Conservation (phyloP, 2,113 vertebrate genomes). For the Zingel zingel region DNA sequence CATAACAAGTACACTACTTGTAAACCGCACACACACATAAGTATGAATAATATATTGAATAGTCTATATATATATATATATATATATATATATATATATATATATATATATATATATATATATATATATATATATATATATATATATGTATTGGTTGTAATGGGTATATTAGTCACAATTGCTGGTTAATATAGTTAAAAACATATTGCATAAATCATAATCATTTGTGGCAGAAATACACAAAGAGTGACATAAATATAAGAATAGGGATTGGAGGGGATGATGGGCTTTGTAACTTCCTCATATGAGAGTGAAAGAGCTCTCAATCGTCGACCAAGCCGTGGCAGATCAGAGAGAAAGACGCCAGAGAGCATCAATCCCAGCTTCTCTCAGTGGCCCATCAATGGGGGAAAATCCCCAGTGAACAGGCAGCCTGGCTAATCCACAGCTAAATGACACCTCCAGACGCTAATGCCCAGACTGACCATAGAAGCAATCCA, state of each 20-base stretch:
- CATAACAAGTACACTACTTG: not conserved
- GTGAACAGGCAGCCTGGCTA: constrained; percentile 79
- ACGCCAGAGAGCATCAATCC: constrained; percentile 72
- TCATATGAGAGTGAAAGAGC: constrained; percentile 55
- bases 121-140: not conserved
- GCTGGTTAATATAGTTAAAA: not conserved
- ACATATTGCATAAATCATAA: not conserved
- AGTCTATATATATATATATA: not conserved
- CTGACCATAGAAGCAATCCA: constrained; percentile 78
- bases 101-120: not conserved
- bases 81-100: not conserved
- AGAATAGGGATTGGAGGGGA: not conserved
- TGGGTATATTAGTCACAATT: not conserved
- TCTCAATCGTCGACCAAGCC: constrained; percentile 70
- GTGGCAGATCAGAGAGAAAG: constrained; percentile 71
- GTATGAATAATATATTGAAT: not conserved
- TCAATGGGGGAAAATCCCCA: constrained; percentile 80
- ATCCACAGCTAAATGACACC: constrained; percentile 85
- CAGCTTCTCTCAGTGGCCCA: constrained; percentile 63
- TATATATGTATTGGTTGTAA: not conserved
- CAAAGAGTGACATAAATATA: not conserved
- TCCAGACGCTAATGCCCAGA: constrained; percentile 81
- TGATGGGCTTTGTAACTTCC: constrained; percentile 51
- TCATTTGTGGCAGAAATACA: not conserved
- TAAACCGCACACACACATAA: not conserved